Evolutionary conservation across 2,113 vertebrate species (phyloP).

Genomic region (Podilymbus podiceps): DNA sequence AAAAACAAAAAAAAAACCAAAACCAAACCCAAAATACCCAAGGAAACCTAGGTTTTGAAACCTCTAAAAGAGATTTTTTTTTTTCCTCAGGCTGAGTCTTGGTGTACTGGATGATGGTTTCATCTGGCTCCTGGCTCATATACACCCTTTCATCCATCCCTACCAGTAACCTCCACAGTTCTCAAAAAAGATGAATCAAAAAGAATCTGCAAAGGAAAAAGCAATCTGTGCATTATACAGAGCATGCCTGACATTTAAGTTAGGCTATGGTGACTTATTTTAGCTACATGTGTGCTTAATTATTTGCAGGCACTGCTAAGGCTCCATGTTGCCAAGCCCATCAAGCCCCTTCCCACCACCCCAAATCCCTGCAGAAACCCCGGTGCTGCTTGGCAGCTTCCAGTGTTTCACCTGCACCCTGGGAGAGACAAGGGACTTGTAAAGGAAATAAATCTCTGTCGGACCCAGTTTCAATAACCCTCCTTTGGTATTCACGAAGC

Average conservation of each 20-base stretch:
- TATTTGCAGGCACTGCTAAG: neutral
- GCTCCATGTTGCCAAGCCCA: neutral
- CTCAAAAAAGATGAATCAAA: neutral
- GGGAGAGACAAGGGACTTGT: neutral
- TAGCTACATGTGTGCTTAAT: neutral
- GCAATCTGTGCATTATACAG: accelerated
- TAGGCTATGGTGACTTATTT: neutral
- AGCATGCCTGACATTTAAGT: neutral
- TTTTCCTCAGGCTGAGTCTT: neutral
- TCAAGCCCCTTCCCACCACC: neutral
- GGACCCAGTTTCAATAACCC: neutral
- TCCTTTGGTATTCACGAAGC: neutral
- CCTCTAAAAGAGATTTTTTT: neutral
- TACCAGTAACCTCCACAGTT: neutral
- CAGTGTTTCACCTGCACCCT: neutral
- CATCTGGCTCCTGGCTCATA: neutral
- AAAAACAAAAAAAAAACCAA: too few relatives aligned
- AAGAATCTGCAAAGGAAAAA: neutral
- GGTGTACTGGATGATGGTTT: neutral
- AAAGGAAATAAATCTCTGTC: neutral
- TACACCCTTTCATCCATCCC: neutral
- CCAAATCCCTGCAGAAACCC: neutral
- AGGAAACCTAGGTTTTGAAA: neutral
- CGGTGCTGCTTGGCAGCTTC: neutral
- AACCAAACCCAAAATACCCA: neutral